A percentile compares a stretch with the other conserved stretches of the same genome.
Conservation (phyloP, 2,113 vertebrate species). For the Daubentonia madagascariensis region DNA sequence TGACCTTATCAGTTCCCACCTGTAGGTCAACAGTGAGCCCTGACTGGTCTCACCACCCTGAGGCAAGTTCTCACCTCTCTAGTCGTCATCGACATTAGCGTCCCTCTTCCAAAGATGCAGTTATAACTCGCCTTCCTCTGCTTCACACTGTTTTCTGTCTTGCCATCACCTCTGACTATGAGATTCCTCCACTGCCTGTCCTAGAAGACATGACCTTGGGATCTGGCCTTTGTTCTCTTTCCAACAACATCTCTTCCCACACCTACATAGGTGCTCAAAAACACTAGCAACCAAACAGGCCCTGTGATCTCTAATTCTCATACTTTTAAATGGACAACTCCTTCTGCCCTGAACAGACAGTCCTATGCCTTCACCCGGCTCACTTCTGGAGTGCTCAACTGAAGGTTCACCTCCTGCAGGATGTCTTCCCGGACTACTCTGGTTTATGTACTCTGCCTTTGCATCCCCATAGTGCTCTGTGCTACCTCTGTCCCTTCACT, state of each 20-base stretch:
- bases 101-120: neutral
- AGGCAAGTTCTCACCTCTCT: neutral
- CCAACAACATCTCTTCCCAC: neutral
- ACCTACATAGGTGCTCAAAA: neutral
- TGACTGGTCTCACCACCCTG: neutral
- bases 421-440: neutral
- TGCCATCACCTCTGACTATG: neutral
- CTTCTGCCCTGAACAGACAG: neutral
- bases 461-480: too few species aligned
- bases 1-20: neutral
- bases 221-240: neutral
- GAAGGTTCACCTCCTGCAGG: neutral
- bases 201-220: neutral
- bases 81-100: too few species aligned
- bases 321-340: neutral
- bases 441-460: neutral
- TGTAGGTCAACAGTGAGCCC: neutral
- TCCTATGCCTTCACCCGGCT: neutral
- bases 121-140: too few species aligned
- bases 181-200: neutral
- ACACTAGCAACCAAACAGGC: too few species aligned
- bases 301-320: neutral
- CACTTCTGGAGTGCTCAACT: neutral
- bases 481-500: neutral
- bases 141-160: neutral